phyloP scores from a whole-genome alignment of 2,797 vertebrate species.

The Takifugu ocellatus region DNA sequence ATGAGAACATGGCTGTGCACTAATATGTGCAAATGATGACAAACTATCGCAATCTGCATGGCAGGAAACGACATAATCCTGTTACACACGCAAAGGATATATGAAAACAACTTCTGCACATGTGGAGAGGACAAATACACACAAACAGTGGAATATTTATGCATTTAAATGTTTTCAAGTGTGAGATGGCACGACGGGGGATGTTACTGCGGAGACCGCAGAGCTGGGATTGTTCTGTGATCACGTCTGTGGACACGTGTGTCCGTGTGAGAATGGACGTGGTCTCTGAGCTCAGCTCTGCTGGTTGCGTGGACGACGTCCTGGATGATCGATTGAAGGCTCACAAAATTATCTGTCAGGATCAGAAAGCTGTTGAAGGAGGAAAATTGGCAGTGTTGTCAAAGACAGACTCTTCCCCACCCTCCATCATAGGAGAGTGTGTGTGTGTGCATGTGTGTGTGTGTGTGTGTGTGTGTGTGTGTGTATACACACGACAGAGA shows the following conservation, averaged over 20 bases:
- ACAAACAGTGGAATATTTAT: neutral
- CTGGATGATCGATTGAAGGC: conserved; percentile 72
- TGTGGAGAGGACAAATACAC: neutral
- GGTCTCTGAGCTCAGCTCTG: conserved; percentile 55
- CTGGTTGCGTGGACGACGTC: conserved; percentile 59
- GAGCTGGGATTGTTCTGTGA: neutral
- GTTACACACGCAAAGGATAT: neutral
- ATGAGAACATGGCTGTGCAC: neutral
- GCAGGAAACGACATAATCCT: neutral
- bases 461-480: conserved; percentile 9
- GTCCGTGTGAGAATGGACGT: conserved; percentile 38
- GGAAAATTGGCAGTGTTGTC: conserved; percentile 73
- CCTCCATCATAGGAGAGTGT: conserved; percentile 63
- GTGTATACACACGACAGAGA: neutral
- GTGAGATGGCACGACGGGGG: neutral
- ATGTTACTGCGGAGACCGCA: neutral
- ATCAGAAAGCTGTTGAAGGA: conserved; percentile 67
- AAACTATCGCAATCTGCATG: neutral
- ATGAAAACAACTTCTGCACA: too few relatives aligned
- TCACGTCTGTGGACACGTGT: neutral
- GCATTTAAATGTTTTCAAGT: neutral
- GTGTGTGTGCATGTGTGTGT: conserved; percentile 4
- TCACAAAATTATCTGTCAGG: conserved; percentile 68
- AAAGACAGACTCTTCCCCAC: conserved; percentile 63
- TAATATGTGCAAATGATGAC: conserved; percentile 2